phyloP scores from a whole-genome alignment of 2,888 invertebrate genomes.

The Agrochola lota region DNA sequence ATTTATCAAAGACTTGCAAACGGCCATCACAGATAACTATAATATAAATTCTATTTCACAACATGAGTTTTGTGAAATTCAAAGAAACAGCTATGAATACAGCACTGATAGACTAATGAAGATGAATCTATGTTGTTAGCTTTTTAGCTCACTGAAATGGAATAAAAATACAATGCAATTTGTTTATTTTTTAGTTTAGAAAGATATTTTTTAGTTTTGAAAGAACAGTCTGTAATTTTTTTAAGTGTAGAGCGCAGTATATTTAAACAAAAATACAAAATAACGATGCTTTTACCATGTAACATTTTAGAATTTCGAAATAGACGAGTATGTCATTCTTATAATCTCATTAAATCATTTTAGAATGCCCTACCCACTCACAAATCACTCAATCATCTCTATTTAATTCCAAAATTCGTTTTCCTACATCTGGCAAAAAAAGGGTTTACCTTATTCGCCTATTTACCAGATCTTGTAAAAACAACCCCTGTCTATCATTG shows the following conservation, averaged over 20 bases:
- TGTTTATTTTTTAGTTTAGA: neutral
- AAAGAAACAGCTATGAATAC: conserved; percentile 40
- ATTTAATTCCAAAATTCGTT: neutral
- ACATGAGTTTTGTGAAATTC: conserved; percentile 21
- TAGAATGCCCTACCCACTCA: neutral
- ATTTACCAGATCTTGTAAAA: neutral
- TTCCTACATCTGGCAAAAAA: neutral
- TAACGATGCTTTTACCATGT: neutral
- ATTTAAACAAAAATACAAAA: neutral
- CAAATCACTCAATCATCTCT: neutral
- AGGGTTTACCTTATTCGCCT: neutral
- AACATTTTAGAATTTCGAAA: neutral
- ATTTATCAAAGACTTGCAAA: conserved; percentile 26
- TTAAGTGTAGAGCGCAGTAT: neutral
- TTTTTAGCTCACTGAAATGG: conserved; percentile 10
- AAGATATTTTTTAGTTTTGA: no score
- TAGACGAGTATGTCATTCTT: neutral
- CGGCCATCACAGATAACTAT: conserved; percentile 23
- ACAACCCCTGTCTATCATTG: neutral
- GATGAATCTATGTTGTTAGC: conserved; percentile 34
- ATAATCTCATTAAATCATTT: neutral
- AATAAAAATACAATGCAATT: neutral
- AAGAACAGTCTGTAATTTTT: neutral
- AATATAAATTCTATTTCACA: conserved; percentile 16
- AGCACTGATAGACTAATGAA: conserved; percentile 40